Conservation (phyloP, 2,113 vertebrate species). For the Heloderma charlesbogerti region DNA sequence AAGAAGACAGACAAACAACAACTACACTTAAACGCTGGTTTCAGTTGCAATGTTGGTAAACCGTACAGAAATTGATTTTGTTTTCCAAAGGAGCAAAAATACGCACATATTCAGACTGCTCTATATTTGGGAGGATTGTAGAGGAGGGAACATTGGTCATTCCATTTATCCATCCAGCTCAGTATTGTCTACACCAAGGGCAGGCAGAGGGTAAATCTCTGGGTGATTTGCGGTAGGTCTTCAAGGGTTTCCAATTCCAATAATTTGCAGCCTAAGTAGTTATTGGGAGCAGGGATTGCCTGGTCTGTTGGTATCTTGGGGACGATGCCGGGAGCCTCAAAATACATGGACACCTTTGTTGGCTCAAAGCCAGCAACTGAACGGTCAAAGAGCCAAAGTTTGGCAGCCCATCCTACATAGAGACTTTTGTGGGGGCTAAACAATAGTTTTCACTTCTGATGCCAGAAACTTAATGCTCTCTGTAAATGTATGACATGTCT, state of each 20-base stretch:
- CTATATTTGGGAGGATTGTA: neutral
- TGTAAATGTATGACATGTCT: neutral
- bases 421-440: neutral
- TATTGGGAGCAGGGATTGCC: too few species aligned
- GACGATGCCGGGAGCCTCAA: too few species aligned
- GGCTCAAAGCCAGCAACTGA: too few species aligned
- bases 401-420: neutral
- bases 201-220: neutral
- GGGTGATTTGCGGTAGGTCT: neutral
- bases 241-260: neutral
- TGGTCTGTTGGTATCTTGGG: too few species aligned
- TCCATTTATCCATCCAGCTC: neutral
- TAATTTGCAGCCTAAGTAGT: neutral
- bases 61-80: neutral
- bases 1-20: neutral
- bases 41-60: neutral
- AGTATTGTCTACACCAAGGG: neutral
- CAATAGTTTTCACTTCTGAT: neutral
- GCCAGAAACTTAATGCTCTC: neutral
- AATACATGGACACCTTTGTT: too few species aligned
- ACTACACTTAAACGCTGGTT: neutral
- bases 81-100: too few species aligned
- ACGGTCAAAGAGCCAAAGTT: too few species aligned
- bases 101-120: neutral
- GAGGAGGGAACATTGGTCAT: neutral